Evolutionary conservation across 2,113 vertebrate species (phyloP).

Genomic region (Salminus brasiliensis): DNA sequence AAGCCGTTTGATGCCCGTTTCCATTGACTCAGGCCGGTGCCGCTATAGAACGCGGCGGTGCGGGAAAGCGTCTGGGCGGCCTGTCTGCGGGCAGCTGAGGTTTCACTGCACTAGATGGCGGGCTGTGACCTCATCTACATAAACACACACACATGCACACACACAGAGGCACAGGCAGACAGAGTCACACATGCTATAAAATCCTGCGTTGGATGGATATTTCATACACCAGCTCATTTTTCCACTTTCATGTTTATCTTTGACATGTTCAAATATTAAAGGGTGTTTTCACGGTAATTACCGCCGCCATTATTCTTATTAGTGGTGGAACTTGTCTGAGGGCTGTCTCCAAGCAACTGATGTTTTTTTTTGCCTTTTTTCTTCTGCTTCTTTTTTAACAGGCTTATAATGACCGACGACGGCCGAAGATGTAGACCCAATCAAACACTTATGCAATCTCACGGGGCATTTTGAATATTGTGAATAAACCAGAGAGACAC

Average conservation of each 20-base stretch:
- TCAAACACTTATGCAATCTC: conserved; percentile 79
- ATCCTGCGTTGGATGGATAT: conserved; percentile 51
- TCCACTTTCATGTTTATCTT: conserved; percentile 70
- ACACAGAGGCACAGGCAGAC: conserved; percentile 7
- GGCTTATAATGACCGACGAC: conserved; percentile 73
- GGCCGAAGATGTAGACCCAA: conserved; percentile 64
- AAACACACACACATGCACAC: conserved; percentile 20
- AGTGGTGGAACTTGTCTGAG: conserved; percentile 67
- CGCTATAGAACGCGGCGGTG: conserved; percentile 63
- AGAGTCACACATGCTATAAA: conserved; percentile 52
- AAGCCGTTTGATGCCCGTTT: conserved; percentile 61
- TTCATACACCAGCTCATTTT: conserved; percentile 60
- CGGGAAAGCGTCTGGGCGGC: conserved; percentile 71
- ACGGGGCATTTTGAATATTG: conserved; percentile 77
- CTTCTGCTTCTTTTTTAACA: conserved; percentile 56
- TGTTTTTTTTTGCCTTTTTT: conserved; percentile 65
- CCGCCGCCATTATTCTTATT: conserved; percentile 69
- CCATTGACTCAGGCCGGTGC: conserved; percentile 74
- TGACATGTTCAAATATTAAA: conserved; percentile 71
- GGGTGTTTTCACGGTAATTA: conserved; percentile 67
- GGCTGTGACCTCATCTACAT: conserved; percentile 52
- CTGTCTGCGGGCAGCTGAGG: conserved; percentile 69
- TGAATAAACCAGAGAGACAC: conserved; percentile 62
- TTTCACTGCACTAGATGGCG: conserved; percentile 68
- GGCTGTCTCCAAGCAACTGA: conserved; percentile 69